These are phyloP conservation scores for Drosophila macrospina DNA, from an alignment of 2,888 invertebrate species.

Conservation along the genomic window DNA sequence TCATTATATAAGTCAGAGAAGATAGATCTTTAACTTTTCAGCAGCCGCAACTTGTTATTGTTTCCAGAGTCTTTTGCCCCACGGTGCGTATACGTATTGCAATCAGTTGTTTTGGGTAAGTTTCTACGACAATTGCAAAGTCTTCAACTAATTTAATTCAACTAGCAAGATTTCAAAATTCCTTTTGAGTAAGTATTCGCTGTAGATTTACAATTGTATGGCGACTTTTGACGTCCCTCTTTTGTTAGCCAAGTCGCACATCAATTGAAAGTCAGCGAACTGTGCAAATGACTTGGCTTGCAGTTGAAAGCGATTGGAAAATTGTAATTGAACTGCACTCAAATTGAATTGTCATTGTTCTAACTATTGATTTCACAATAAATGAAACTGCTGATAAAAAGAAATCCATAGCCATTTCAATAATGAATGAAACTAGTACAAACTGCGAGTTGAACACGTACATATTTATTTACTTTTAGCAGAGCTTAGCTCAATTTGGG, in stretches of 20 bases:
- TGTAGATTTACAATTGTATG: conserved; percentile 1
- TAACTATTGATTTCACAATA: conserved; percentile 3
- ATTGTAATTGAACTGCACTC: conserved; percentile 23
- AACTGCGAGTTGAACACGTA: neutral
- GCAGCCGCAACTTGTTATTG: neutral
- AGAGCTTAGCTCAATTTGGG: neutral
- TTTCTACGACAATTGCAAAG: conserved; percentile 19
- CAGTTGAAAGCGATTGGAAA: conserved; percentile 44
- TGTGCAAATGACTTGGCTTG: conserved; percentile 42
- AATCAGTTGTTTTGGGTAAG: neutral
- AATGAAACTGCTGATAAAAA: neutral
- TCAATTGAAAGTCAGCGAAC: conserved; percentile 62
- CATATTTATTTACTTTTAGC: neutral
- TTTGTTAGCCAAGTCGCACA: conserved; percentile 25
- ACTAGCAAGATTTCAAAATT: neutral
- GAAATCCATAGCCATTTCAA: neutral
- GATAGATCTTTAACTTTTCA: neutral
- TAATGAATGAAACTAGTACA: neutral
- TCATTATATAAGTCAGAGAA: neutral
- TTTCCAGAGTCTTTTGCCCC: no score
- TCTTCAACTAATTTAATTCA: conserved; percentile 36
- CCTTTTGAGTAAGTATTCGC: neutral
- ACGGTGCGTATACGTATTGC: neutral
- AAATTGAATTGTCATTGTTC: conserved; percentile 8
- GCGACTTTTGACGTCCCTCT: neutral